Evolutionary conservation across 2,888 invertebrate genomes (phyloP).

Genomic region (Ceraclea dissimilis): DNA sequence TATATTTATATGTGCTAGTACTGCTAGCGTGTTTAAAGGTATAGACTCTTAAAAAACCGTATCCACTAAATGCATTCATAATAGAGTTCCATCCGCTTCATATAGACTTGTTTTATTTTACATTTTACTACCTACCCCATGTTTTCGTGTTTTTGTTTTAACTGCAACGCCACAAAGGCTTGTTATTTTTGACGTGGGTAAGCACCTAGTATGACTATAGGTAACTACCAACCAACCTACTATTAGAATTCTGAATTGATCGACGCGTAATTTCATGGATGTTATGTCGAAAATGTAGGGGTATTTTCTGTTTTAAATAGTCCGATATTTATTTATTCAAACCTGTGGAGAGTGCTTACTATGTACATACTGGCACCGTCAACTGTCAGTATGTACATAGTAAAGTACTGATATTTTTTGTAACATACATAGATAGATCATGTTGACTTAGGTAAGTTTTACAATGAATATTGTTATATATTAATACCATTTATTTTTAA

Average conservation of each 20-base stretch:
- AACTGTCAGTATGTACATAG: no score
- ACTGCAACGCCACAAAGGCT: slow-evolving; percentile 22
- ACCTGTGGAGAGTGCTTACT: no score
- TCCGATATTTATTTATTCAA: background rate
- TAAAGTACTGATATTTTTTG: no score
- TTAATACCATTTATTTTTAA: no score
- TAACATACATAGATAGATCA: no score
- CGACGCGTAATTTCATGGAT: slow-evolving; percentile 14
- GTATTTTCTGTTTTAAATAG: background rate
- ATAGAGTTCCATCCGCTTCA: slow-evolving; percentile 17
- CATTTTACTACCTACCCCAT: slow-evolving; percentile 18
- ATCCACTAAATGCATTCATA: slow-evolving; percentile 2
- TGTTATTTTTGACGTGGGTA: slow-evolving; percentile 24
- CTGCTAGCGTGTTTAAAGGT: no score
- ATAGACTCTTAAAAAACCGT: background rate
- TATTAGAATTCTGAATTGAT: slow-evolving; percentile 16
- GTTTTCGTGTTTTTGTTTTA: slow-evolving; percentile 22
- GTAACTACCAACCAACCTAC: background rate
- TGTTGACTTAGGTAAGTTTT: no score
- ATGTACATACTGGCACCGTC: no score
- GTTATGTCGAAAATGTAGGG: background rate
- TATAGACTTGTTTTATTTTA: slow-evolving; percentile 20
- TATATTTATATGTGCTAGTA: no score
- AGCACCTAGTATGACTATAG: background rate
- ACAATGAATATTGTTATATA: no score